Evolutionary conservation across 2,888 invertebrate genomes (phyloP).

Genomic region (Teleogryllus oceanicus): DNA sequence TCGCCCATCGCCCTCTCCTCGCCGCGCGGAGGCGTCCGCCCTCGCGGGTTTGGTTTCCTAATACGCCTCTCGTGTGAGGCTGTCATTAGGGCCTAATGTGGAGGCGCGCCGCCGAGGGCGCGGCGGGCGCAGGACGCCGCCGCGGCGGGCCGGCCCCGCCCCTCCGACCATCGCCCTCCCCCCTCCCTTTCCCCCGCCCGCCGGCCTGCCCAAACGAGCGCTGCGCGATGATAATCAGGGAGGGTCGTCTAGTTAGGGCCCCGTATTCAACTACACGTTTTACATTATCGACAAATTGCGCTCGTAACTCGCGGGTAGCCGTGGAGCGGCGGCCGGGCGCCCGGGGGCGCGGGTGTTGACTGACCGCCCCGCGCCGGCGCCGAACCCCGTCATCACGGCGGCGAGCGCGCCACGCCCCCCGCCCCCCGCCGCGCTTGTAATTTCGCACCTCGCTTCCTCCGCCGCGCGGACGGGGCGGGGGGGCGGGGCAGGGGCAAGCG

Average conservation of each 20-base stretch:
- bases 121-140: background rate
- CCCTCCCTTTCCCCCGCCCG: background rate
- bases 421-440: background rate
- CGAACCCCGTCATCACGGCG: constrained; percentile 2
- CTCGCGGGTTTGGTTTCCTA: constrained; percentile 28
- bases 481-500: no score
- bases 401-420: background rate
- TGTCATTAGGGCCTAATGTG: constrained; percentile 27
- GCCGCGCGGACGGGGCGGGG: background rate
- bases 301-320: constrained; percentile 1
- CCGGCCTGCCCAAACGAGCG: background rate
- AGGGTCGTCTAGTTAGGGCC: constrained; percentile 18
- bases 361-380: background rate
- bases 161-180: background rate
- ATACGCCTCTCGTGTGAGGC: constrained; percentile 30
- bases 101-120: background rate
- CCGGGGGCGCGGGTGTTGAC: constrained; percentile 2
- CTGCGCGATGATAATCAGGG: constrained; percentile 18
- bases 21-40: background rate
- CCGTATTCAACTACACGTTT: constrained; percentile 5
- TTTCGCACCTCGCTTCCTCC: background rate
- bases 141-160: background rate
- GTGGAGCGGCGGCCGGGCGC: background rate
- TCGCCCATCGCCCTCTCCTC: no score
- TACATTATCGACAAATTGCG: constrained; percentile 18